Percentiles rank a stretch among this genome's conserved stretches.
phyloP scores from a whole-genome alignment of 2,797 vertebrate species.

The Rallus crepitans region DNA sequence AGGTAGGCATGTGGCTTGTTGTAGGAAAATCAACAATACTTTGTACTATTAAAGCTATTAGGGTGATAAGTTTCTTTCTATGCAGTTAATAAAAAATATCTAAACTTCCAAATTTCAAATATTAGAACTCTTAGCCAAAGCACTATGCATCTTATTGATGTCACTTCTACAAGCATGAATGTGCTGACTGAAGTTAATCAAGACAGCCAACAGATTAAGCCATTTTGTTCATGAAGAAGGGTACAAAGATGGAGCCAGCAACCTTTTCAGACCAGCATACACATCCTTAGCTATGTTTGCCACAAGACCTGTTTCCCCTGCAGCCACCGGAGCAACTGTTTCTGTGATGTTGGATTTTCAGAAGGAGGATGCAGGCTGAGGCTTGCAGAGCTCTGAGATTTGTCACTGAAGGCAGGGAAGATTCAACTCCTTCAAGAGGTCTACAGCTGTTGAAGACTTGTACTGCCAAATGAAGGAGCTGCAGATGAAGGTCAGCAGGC shows the following conservation, averaged over 20 bases:
- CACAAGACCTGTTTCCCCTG: background rate
- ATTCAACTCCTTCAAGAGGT: background rate
- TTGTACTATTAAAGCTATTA: background rate
- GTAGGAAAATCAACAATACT: background rate
- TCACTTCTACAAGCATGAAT: background rate
- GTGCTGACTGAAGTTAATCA: background rate
- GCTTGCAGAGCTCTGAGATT: background rate
- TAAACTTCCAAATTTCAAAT: background rate
- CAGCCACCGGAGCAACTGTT: background rate
- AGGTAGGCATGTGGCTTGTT: background rate
- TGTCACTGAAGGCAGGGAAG: background rate
- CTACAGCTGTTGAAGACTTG: background rate
- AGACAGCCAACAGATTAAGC: background rate
- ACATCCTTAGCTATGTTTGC: background rate
- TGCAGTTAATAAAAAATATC: rapidly evolving
- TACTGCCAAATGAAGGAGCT: background rate
- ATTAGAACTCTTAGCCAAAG: background rate
- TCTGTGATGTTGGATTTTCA: background rate
- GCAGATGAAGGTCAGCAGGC: background rate
- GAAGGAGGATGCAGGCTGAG: background rate
- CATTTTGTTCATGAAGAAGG: background rate
- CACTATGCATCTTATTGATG: background rate
- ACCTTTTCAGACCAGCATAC: rapidly evolving
- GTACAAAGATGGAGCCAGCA: background rate
- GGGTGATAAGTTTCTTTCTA: background rate